A percentile compares a stretch with the other conserved stretches of the same genome.
These are phyloP conservation scores for Brachionichthys hirsutus DNA, from an alignment of 2,113 vertebrate species.

Conservation along the genomic window DNA sequence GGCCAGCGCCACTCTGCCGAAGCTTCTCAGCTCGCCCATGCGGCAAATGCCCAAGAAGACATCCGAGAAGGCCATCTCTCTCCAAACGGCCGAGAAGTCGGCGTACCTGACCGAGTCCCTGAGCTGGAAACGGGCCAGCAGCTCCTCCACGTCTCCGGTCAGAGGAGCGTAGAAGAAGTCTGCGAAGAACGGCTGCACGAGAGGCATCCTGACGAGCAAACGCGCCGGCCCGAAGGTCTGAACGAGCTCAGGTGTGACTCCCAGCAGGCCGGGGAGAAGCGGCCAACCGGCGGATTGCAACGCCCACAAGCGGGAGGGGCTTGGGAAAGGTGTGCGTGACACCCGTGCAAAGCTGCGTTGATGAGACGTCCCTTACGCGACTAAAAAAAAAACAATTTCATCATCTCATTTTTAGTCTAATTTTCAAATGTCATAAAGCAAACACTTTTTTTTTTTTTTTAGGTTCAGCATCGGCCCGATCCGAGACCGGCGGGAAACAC, in stretches of 20 bases:
- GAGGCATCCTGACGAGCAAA: slow-evolving; percentile 29
- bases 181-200: background rate
- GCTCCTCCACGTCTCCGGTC: slow-evolving; percentile 84
- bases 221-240: background rate
- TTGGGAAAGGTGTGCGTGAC: too few relatives aligned
- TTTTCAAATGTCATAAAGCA: too few relatives aligned
- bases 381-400: too few relatives aligned
- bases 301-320: background rate
- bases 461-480: too few relatives aligned
- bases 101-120: slow-evolving; percentile 85
- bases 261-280: background rate
- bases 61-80: slow-evolving; percentile 81
- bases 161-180: slow-evolving; percentile 65
- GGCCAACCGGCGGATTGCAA: too few relatives aligned
- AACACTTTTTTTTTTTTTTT: too few relatives aligned
- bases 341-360: too few relatives aligned
- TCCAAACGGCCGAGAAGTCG: slow-evolving; percentile 85
- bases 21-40: slow-evolving; percentile 75
- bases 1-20: slow-evolving; percentile 79
- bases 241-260: too few relatives aligned
- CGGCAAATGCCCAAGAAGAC: slow-evolving; percentile 76
- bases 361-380: too few relatives aligned
- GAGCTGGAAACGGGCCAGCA: slow-evolving; percentile 86
- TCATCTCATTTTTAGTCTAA: too few relatives aligned
- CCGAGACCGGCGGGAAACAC: background rate